phyloP scores from a whole-genome alignment of 2,888 invertebrate species.

The Drosophila colorata region DNA sequence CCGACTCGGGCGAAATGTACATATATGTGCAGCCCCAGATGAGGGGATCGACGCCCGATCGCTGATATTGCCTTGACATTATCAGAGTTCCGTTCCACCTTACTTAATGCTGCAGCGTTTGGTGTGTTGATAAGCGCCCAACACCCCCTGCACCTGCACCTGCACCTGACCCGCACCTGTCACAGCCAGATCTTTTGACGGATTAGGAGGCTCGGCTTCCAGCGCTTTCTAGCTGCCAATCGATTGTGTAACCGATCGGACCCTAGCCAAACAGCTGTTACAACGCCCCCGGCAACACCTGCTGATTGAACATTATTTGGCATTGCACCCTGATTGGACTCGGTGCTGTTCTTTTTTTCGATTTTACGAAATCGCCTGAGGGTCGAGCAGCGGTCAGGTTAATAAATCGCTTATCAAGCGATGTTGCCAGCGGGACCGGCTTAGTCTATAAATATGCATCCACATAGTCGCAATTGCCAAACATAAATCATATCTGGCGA shows the following conservation, averaged over 20 bases:
- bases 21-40: neutral
- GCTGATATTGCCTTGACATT: constrained; percentile 53
- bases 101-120: constrained; percentile 5
- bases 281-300: constrained; percentile 15
- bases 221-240: constrained; percentile 7
- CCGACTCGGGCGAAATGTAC: neutral
- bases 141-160: constrained; percentile 12
- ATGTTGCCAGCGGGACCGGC: constrained; percentile 35
- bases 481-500: constrained; percentile 33
- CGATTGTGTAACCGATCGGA: constrained; percentile 9
- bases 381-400: constrained; percentile 49
- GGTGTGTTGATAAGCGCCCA: constrained; percentile 31
- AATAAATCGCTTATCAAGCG: constrained; percentile 39
- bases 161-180: neutral
- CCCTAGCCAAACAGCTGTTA: constrained; percentile 3
- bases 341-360: neutral
- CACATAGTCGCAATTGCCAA: no score
- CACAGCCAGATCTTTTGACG: neutral
- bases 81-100: constrained; percentile 47
- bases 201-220: constrained; percentile 20
- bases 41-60: constrained; percentile 27
- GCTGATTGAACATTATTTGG: constrained; percentile 11
- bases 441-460: constrained; percentile 50
- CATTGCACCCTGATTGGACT: constrained; percentile 22
- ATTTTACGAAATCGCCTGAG: constrained; percentile 18